Evolutionary conservation across 2,888 invertebrate species (phyloP).

Genomic region (Synanthedon formicaeformis): DNA sequence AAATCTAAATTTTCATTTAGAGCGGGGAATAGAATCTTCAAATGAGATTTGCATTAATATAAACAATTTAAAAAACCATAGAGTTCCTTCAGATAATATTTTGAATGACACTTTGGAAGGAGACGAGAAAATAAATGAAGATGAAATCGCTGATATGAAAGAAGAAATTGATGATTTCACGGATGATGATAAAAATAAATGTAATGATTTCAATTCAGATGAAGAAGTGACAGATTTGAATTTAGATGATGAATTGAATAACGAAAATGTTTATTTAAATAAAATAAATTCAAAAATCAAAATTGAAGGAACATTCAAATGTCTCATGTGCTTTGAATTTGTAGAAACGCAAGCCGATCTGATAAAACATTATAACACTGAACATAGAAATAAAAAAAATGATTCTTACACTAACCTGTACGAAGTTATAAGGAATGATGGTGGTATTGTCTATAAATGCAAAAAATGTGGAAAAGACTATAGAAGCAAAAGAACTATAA

Average conservation of each 20-base stretch:
- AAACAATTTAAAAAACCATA: not conserved
- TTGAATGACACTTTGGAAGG: not conserved
- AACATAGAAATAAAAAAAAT: conserved; percentile 11
- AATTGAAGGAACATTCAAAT: conserved; percentile 12
- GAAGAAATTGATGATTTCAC: not conserved
- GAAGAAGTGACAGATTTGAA: conserved; percentile 1
- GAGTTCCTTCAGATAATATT: not conserved
- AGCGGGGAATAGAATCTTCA: conserved; percentile 8
- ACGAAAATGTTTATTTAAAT: conserved; percentile 2
- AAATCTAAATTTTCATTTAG: conserved; percentile 15
- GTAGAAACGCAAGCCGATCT: conserved; percentile 20
- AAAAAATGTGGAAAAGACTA: conserved; percentile 27
- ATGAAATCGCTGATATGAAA: not conserved
- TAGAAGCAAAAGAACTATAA: conserved; percentile 21
- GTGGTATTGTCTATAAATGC: conserved; percentile 28
- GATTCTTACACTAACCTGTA: not conserved
- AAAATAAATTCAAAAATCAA: not conserved
- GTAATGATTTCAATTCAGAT: not conserved
- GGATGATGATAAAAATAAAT: not conserved
- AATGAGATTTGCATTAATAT: conserved; percentile 11
- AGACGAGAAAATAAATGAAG: not conserved
- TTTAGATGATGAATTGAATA: conserved; percentile 2
- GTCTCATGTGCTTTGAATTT: conserved; percentile 28
- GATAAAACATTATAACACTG: conserved; percentile 28
- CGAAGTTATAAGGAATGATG: conserved; percentile 5